These are phyloP conservation scores for Poeciliopsis retropinna DNA, from an alignment of 2,113 vertebrate species.

Conservation along the genomic window DNA sequence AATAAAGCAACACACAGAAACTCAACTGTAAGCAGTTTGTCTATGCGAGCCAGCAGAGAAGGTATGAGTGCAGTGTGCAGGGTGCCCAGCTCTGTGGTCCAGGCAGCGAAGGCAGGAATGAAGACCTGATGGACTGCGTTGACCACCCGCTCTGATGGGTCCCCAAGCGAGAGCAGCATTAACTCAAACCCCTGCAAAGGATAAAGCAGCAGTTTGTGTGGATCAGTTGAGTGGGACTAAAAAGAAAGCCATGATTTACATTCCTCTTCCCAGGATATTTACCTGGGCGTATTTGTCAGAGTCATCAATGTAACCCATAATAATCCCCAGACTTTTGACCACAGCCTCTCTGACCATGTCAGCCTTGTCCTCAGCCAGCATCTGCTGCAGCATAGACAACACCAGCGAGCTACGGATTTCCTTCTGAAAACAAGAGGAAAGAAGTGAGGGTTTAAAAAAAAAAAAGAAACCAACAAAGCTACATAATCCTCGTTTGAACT, in stretches of 20 bases:
- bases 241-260: not conserved
- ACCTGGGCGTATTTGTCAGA: constrained; percentile 98
- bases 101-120: constrained; percentile 96
- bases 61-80: constrained; percentile 92
- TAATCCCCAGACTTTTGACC: constrained; percentile 96
- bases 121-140: constrained; percentile 97
- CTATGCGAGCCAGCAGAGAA: constrained; percentile 92
- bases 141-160: constrained; percentile 95
- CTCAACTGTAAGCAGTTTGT: constrained; percentile 91
- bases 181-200: constrained; percentile 92
- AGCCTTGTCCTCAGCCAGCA: constrained; percentile 97
- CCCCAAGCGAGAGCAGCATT: constrained; percentile 91
- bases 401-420: constrained; percentile 98
- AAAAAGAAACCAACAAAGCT: no score
- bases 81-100: constrained; percentile 94
- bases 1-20: not conserved
- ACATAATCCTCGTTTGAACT: not conserved
- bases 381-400: constrained; percentile 98
- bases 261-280: constrained; percentile 18
- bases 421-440: constrained; percentile 79
- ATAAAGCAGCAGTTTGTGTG: constrained; percentile 59
- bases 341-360: constrained; percentile 99
- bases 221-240: not conserved
- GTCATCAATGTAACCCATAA: constrained; percentile 98
- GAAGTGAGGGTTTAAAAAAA: not conserved